These are phyloP conservation scores for Mormyrus hasselquistii DNA, from an alignment of 2,797 vertebrate species.

Conservation along the genomic window DNA sequence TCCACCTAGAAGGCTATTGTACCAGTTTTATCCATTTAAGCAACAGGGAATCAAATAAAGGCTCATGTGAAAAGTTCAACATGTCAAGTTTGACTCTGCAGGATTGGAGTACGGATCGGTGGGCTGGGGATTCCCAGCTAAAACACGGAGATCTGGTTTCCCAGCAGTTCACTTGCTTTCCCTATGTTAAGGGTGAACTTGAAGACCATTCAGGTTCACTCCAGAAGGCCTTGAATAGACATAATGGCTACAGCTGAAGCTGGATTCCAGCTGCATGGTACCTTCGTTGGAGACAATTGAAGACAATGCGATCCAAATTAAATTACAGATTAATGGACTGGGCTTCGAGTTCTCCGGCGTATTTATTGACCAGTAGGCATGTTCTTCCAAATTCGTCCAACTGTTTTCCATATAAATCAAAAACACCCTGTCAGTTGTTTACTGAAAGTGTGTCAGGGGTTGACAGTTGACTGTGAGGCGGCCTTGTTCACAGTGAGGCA, in stretches of 20 bases:
- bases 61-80: neutral
- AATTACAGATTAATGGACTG: neutral
- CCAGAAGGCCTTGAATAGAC: neutral
- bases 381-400: neutral
- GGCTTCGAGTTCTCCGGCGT: neutral
- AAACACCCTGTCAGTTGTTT: neutral
- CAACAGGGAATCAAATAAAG: neutral
- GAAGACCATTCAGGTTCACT: neutral
- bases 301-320: neutral
- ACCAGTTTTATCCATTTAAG: neutral
- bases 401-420: neutral
- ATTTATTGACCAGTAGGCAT: neutral
- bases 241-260: neutral
- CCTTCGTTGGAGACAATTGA: neutral
- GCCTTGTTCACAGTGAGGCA: neutral
- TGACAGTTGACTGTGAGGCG: neutral
- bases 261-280: neutral
- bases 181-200: neutral
- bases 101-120: neutral
- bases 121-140: neutral
- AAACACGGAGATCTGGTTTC: neutral
- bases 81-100: neutral
- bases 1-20: neutral
- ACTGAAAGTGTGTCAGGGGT: neutral
- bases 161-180: neutral